Evolutionary conservation across 2,113 vertebrate species (phyloP).

Genomic region (Steatornis caripensis): DNA sequence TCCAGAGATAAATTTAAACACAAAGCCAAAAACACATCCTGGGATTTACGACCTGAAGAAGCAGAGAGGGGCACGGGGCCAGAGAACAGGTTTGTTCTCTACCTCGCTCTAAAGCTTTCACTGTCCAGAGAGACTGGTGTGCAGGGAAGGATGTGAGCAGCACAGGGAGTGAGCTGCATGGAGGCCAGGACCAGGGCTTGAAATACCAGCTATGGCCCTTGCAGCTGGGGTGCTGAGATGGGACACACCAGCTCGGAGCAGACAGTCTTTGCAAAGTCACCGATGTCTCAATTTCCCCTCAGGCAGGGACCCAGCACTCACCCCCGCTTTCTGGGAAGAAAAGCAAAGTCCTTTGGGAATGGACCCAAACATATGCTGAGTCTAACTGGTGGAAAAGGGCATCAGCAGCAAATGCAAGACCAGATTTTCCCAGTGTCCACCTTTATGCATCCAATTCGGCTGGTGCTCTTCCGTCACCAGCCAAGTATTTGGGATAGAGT

Average conservation of each 20-base stretch:
- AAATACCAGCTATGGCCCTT: background rate
- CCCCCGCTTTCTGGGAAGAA: background rate
- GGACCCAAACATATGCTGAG: fast-evolving
- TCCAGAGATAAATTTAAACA: background rate
- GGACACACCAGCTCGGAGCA: fast-evolving
- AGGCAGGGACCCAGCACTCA: background rate
- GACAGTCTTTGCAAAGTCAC: background rate
- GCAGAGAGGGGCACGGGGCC: background rate
- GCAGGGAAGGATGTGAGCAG: background rate
- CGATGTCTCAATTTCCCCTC: background rate
- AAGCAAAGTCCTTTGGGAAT: background rate
- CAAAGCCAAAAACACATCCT: background rate
- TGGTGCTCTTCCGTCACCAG: fast-evolving
- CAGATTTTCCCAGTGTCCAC: background rate
- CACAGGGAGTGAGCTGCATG: background rate
- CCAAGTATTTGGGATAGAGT: background rate
- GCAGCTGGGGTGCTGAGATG: background rate
- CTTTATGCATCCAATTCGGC: fast-evolving
- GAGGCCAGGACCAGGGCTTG: background rate
- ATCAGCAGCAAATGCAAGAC: background rate
- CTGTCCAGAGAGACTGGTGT: background rate
- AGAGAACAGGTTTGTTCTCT: background rate
- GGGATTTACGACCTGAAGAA: background rate
- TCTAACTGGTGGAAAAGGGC: background rate
- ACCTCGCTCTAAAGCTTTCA: background rate